phyloP scores from a whole-genome alignment of 1,140 invertebrate genomes.

The Formica selysi region DNA sequence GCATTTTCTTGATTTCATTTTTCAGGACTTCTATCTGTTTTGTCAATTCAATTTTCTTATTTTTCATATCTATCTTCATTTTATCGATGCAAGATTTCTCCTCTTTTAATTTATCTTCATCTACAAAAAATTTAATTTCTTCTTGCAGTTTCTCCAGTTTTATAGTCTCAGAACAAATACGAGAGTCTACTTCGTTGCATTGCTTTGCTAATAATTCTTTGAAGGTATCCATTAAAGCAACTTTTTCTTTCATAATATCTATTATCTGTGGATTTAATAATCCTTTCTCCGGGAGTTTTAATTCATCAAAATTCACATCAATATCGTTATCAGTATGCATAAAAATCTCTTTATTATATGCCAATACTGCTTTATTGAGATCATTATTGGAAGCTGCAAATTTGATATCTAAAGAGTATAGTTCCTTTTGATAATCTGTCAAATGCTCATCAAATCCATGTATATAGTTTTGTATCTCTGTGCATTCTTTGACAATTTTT shows the following conservation, averaged over 20 bases:
- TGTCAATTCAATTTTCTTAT: slow-evolving; percentile 70
- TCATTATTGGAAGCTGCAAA: slow-evolving; percentile 72
- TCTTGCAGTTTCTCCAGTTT: slow-evolving; percentile 74
- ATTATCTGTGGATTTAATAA: slow-evolving; percentile 71
- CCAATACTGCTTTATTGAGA: slow-evolving; percentile 76
- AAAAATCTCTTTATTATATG: slow-evolving; percentile 79
- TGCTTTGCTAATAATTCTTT: slow-evolving; percentile 70
- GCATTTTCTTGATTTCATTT: slow-evolving; percentile 66
- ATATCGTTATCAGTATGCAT: slow-evolving; percentile 67
- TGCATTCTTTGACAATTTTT: slow-evolving; percentile 73
- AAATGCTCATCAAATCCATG: slow-evolving; percentile 77
- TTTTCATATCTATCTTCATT: slow-evolving; percentile 67
- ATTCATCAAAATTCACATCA: slow-evolving; percentile 70
- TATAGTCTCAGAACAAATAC: slow-evolving; percentile 58
- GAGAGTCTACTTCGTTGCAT: slow-evolving; percentile 53
- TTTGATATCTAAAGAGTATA: slow-evolving; percentile 78
- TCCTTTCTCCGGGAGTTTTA: slow-evolving; percentile 78
- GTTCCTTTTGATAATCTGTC: slow-evolving; percentile 79
- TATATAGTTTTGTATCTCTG: slow-evolving; percentile 73
- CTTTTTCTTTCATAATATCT: slow-evolving; percentile 69
- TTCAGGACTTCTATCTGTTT: slow-evolving; percentile 74
- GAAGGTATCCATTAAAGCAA: slow-evolving; percentile 66
- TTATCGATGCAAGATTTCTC: slow-evolving; percentile 66
- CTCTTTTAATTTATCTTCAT: slow-evolving; percentile 70
- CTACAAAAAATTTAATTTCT: slow-evolving; percentile 65